Base-by-base conservation (phyloP, 2,888 invertebrate genomes). In the Drosophila kuntzei region DNA sequence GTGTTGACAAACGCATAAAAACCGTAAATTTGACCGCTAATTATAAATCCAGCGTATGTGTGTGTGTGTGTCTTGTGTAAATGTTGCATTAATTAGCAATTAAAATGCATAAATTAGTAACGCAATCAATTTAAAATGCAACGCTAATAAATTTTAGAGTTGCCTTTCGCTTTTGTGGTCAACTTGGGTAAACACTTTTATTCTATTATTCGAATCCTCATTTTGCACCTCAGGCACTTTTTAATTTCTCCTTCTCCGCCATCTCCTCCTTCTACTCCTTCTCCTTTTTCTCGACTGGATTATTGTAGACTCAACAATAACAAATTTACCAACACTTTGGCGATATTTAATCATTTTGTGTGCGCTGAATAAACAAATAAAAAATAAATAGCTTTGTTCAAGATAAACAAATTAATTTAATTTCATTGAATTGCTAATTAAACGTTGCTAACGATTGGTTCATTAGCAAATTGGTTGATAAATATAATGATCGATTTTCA, bases 1-100 rank as follows among this genome's bases (percentile, higher is more conserved):
- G 73, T 73, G 75, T 71, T 79, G 81, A 78, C 79, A 81, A 74
- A 83, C 71, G 66, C 61, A 72, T 58, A 64, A 76, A 69, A 79
- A 61, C 69, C 64, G 77, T 64, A 72, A 54, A 87, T 75, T 36
- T 75, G 53, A 66, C 81, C 75, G 70, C 87, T 85, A 81, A 87
- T 82, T 82, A 76, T 71, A 85, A 79, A 87, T 81, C 82, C 71
- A 67, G 60, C 43, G 25, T 29, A 47, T 39, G 60, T 55, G 54
- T 46, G 6, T 50, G 59, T 27, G n/a, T 46, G 50, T 55, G 50
- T 54, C 34, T 55, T 66, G 49, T 71, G 69, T 69, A 67, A 57
- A 68, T 76, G 65, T 76, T 79, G 79, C 82, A 85, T 87, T 85
- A 87, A 87, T 83, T 82, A 68, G 82, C 88, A 79, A 85, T 87